These are phyloP conservation scores for Sinocyclocheilus anshuiensis DNA, from an alignment of 2,113 vertebrate genomes.

Conservation along the genomic window DNA sequence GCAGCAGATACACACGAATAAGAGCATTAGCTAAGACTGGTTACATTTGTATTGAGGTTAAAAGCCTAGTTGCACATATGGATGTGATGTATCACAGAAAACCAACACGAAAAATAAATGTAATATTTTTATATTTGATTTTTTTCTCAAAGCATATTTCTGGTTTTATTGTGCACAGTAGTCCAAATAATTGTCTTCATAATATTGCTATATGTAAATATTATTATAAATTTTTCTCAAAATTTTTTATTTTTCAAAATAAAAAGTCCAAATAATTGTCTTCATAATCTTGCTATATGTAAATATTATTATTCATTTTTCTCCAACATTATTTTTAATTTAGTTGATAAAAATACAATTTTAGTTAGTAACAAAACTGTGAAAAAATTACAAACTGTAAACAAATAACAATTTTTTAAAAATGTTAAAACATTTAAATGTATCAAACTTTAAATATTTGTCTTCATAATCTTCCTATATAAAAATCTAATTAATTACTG, in stretches of 20 bases:
- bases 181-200: neutral
- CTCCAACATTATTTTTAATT: neutral
- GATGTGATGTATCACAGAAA: neutral
- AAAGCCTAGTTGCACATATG: neutral
- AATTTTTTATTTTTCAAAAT: too few relatives aligned
- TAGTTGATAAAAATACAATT: neutral
- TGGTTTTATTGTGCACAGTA: neutral
- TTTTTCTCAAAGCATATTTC: neutral
- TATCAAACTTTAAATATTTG: neutral
- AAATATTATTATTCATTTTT: neutral
- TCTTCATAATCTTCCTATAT: too few relatives aligned
- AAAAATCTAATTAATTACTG: too few relatives aligned
- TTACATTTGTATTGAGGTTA: slow-evolving; percentile 1
- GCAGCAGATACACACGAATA: neutral
- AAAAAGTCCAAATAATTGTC: neutral
- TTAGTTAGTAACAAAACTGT: neutral
- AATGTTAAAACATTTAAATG: neutral
- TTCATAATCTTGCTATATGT: neutral
- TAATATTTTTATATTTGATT: neutral
- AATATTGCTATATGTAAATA: too few relatives aligned
- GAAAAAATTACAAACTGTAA: neutral
- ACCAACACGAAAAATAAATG: neutral
- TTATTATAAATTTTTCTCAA: too few relatives aligned
- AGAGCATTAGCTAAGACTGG: neutral
- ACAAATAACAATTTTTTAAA: neutral